Evolutionary conservation across 2,888 invertebrate species (phyloP).

Genomic region (Craniophora ligustri): DNA sequence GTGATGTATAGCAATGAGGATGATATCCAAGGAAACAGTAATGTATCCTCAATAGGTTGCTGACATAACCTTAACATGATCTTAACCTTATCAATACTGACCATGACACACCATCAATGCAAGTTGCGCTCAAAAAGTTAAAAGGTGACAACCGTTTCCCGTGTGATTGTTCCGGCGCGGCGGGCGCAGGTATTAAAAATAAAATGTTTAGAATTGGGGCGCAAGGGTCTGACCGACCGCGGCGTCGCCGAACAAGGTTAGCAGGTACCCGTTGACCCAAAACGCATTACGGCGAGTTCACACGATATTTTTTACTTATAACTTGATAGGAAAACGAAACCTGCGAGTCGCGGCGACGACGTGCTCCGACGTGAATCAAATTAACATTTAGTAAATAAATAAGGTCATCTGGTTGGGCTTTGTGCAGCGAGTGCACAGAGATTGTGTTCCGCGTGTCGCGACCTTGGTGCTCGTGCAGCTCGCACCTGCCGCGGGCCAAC

Average conservation of each 20-base stretch:
- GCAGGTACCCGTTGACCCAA: slow-evolving; percentile 78
- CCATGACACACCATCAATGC: slow-evolving; percentile 20
- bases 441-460: slow-evolving; percentile 84
- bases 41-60: too few relatives aligned
- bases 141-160: slow-evolving; percentile 70
- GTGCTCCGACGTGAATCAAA: slow-evolving; percentile 57
- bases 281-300: slow-evolving; percentile 70
- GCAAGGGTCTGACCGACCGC: slow-evolving; percentile 67
- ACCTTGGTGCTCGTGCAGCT: slow-evolving; percentile 69
- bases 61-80: slow-evolving; percentile 24
- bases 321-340: slow-evolving; percentile 48
- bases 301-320: slow-evolving; percentile 65
- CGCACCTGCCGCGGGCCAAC: slow-evolving; percentile 58
- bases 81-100: slow-evolving; percentile 27
- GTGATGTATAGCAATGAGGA: too few relatives aligned
- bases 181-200: slow-evolving; percentile 74
- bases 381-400: slow-evolving; percentile 69
- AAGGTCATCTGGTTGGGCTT: slow-evolving; percentile 78
- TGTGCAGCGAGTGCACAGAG: slow-evolving; percentile 74
- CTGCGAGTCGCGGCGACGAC: slow-evolving; percentile 23
- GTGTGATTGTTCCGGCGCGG: slow-evolving; percentile 77
- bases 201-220: slow-evolving; percentile 70
- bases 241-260: slow-evolving; percentile 61
- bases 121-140: slow-evolving; percentile 24
- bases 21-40: too few relatives aligned